Evolutionary conservation across 1,140 invertebrate species (phyloP), one percentile per base, ranked within the genome.

Genomic region (Heliconius hewitsoni): DNA sequence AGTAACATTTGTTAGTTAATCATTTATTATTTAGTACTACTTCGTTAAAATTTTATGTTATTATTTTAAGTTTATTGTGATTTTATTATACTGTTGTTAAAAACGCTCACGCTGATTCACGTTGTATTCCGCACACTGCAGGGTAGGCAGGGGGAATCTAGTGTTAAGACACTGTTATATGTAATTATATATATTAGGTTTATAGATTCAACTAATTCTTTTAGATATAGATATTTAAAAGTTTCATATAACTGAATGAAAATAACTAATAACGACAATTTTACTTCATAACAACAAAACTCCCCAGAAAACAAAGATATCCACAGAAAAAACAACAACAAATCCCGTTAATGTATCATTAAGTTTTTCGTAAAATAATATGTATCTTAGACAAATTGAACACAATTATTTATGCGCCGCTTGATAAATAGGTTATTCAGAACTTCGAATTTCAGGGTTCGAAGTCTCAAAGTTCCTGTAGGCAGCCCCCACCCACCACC

Each of bases 381-480:
- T 66, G 60, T 66, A 66, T 66, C 60, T 66, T 66, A 66, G 60
- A 66, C 60, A 30, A 66, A 66, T 66, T 66, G 30, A 66, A 27
- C 60, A 66, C 60, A 66, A 66, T 66, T 66, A 66, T 66, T 66
- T 66, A 66, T 66, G 60, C 60, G 60, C 60, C 60, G 60, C 60
- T 66, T 66, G 27, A 72, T 37, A 72, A 72, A 42, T 72, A 72
- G 71, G 71, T 72, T 72, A 39, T 72, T 37, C 37, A 72, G 71
- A 72, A 72, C 71, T 72, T 72, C 37, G 16, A 74, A 55, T 74
- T 52, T 27, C 46, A 30, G 73, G 16, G 37, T 42, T 39, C 30
- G 50, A 27, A 66, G 60, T 66, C 60, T 74, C 87, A 89, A 85
- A 87, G 85, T 86, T 87, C 86, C 86, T 85, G 81, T 60, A 82